Percentiles rank a stretch among this genome's conserved stretches.
Conservation (phyloP, 2,113 vertebrate genomes). For the Baryphthengus martii region DNA sequence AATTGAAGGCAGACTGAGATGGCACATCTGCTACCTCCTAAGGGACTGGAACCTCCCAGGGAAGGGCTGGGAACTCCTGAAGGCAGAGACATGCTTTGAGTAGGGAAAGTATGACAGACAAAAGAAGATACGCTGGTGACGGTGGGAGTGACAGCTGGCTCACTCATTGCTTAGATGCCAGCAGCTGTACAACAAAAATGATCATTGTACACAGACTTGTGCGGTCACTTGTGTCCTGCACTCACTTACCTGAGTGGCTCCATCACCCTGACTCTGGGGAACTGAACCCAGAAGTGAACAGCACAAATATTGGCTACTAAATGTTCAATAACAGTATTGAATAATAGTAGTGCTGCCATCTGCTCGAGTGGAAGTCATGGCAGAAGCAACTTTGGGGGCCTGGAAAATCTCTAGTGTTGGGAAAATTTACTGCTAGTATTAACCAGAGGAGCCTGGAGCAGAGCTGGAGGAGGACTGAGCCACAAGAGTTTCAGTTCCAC, state of each 20-base stretch:
- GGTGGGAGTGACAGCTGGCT: not conserved
- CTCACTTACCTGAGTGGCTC: not conserved
- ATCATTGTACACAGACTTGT: fast-evolving
- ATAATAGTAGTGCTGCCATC: not conserved
- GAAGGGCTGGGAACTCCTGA: not conserved
- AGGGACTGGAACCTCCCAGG: not conserved
- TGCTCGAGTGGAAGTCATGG: not conserved
- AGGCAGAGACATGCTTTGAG: not conserved
- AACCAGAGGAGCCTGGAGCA: fast-evolving
- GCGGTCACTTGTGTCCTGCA: not conserved
- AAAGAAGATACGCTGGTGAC: not conserved
- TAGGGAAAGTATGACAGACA: not conserved
- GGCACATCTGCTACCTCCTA: not conserved
- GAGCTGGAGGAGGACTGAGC: not conserved
- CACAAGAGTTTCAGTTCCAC: not conserved
- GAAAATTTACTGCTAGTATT: not conserved
- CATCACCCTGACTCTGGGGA: not conserved
- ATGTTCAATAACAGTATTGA: not conserved
- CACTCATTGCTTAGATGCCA: not conserved
- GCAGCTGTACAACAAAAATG: not conserved
- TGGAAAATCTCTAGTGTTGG: not conserved
- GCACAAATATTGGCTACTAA: not conserved
- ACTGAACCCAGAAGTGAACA: not conserved
- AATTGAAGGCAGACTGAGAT: not conserved
- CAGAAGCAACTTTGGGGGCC: not conserved